A percentile compares a stretch with the other conserved stretches of the same genome.
Conservation (phyloP, 1,140 invertebrate species). For the Eupeodes corollae region DNA sequence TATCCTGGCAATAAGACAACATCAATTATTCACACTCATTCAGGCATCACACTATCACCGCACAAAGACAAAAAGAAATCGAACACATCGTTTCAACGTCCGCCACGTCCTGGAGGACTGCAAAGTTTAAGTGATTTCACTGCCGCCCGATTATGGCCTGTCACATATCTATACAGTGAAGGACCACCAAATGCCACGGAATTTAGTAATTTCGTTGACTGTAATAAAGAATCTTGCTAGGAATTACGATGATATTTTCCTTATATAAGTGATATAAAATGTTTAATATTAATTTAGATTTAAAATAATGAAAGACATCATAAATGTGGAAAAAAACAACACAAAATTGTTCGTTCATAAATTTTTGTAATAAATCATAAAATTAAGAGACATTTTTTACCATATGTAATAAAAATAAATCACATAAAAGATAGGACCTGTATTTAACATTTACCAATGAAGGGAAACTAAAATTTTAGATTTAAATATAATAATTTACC, state of each 20-base stretch:
- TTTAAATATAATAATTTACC: too few species aligned
- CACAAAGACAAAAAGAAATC: slow-evolving; percentile 36
- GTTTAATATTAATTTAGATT: background rate
- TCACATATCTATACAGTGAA: slow-evolving; percentile 52
- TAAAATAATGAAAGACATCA: too few species aligned
- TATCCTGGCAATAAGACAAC: slow-evolving; percentile 41
- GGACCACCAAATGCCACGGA: slow-evolving; percentile 45
- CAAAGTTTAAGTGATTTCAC: slow-evolving; percentile 35
- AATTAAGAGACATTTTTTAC: too few species aligned
- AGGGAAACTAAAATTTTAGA: too few species aligned
- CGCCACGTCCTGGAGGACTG: slow-evolving; percentile 41
- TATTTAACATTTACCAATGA: too few species aligned
- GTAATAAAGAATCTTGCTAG: slow-evolving; percentile 36
- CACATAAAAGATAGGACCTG: too few species aligned
- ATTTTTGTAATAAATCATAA: too few species aligned
- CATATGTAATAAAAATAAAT: too few species aligned
- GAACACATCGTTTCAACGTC: slow-evolving; percentile 24
- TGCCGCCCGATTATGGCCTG: slow-evolving; percentile 49
- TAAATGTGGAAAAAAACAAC: too few species aligned
- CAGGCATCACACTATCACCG: slow-evolving; percentile 19
- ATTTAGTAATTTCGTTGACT: slow-evolving; percentile 37
- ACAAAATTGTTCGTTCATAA: too few species aligned
- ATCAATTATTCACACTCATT: slow-evolving; percentile 10
- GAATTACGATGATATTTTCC: too few species aligned
- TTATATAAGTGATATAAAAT: background rate